Conservation (phyloP, 2,797 vertebrate genomes). For the Pangasius sanitwongsei region DNA sequence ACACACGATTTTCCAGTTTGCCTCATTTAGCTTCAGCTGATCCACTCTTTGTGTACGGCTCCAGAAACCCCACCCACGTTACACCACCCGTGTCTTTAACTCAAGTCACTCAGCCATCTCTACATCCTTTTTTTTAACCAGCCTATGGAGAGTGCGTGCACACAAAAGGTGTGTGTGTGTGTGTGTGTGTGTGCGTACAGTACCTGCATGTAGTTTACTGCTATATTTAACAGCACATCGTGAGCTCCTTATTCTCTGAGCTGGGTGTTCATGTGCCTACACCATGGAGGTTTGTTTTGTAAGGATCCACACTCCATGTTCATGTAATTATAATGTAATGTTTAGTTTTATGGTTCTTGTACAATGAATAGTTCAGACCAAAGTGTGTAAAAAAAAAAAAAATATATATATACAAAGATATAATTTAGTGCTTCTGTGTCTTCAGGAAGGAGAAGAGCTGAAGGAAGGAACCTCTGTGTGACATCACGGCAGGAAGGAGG, state of each 20-base stretch:
- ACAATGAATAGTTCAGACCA: not conserved
- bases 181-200: too few relatives aligned
- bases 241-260: too few relatives aligned
- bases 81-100: not conserved
- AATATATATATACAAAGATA: too few relatives aligned
- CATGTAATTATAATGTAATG: not conserved
- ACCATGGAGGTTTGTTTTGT: not conserved
- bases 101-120: not conserved
- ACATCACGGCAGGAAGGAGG: conserved; percentile 14
- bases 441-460: conserved; percentile 52
- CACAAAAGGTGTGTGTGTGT: not conserved
- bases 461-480: conserved; percentile 62
- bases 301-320: not conserved
- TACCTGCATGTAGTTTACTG: not conserved
- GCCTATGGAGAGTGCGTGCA: not conserved
- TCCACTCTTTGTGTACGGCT: not conserved
- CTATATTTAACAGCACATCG: not conserved
- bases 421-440: not conserved
- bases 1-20: not conserved
- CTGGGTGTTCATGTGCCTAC: too few relatives aligned
- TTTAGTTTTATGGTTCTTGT: not conserved
- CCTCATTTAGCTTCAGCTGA: not conserved
- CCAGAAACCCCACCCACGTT: not conserved
- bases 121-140: too few relatives aligned
- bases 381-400: not conserved